phyloP scores from a whole-genome alignment of 1,140 invertebrate species.

The Chrysomallon squamiferum region DNA sequence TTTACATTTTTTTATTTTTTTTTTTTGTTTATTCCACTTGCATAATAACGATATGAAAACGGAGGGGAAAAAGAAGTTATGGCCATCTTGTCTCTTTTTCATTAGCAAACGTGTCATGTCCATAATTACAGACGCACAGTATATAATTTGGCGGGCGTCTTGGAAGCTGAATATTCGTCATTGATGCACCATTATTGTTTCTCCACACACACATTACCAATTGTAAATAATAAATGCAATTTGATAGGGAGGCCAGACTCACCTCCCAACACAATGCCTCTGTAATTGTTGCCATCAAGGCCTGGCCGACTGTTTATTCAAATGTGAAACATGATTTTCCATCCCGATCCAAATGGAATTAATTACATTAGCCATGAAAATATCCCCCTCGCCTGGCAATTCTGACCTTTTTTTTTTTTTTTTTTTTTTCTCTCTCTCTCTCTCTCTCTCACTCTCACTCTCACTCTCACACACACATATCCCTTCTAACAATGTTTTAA shows the following conservation, averaged over 20 bases:
- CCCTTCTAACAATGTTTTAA: no score
- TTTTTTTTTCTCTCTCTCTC: no score
- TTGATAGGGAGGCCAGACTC: neutral
- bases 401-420: no score
- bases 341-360: neutral
- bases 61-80: no score
- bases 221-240: constrained; percentile 16
- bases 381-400: neutral
- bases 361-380: constrained; percentile 7
- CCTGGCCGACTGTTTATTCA: constrained; percentile 6
- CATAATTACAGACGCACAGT: neutral
- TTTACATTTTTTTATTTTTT: no score
- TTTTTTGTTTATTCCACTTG: no score
- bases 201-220: constrained; percentile 7
- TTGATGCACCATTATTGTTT: constrained; percentile 9
- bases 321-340: constrained; percentile 8
- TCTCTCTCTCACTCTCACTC: no score
- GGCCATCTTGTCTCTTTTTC: no score
- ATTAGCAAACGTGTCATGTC: constrained; percentile 5
- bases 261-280: constrained; percentile 10
- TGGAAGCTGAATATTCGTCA: neutral
- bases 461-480: no score
- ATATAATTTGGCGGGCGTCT: neutral
- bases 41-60: no score
- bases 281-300: constrained; percentile 3